These are phyloP conservation scores for Pollenia angustigena DNA, from an alignment of 2,888 invertebrate species.

Conservation along the genomic window DNA sequence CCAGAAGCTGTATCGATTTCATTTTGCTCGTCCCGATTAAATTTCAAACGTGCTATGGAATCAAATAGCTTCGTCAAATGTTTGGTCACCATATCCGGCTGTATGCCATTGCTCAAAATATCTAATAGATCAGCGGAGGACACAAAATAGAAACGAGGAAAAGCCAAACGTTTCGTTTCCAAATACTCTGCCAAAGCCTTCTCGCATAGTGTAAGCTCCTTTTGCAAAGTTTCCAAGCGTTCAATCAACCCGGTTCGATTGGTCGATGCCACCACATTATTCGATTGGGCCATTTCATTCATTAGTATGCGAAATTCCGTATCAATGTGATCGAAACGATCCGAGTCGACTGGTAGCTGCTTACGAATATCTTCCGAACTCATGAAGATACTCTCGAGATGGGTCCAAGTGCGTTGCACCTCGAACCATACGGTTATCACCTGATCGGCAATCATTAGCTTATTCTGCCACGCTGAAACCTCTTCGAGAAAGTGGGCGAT, in stretches of 20 bases:
- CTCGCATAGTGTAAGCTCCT: conserved; percentile 95
- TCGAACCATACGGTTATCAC: conserved; percentile 97
- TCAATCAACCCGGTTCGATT: conserved; percentile 93
- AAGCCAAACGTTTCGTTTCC: conserved; percentile 97
- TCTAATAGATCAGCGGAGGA: conserved; percentile 97
- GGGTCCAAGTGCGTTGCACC: conserved; percentile 98
- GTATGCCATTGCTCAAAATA: conserved; percentile 97
- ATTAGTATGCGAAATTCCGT: conserved; percentile 91
- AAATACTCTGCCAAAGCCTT: conserved; percentile 98
- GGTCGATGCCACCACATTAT: conserved; percentile 95
- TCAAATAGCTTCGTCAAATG: conserved; percentile 98
- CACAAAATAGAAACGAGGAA: conserved; percentile 98
- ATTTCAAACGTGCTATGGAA: conserved; percentile 94
- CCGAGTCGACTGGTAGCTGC: conserved; percentile 96
- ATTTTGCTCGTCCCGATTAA: conserved; percentile 87
- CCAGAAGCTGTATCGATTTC: conserved; percentile 88
- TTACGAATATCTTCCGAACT: conserved; percentile 98
- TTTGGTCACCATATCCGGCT: conserved; percentile 93
- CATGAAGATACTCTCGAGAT: conserved; percentile 98
- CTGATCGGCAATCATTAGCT: conserved; percentile 96
- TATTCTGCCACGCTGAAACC: conserved; percentile 97
- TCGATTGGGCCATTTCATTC: conserved; percentile 83
- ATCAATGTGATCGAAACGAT: conserved; percentile 96
- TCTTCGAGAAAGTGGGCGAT: conserved; percentile 97
- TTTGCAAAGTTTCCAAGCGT: conserved; percentile 92